phyloP scores from a whole-genome alignment of 2,888 invertebrate species.

The Philopedon plagiatum region DNA sequence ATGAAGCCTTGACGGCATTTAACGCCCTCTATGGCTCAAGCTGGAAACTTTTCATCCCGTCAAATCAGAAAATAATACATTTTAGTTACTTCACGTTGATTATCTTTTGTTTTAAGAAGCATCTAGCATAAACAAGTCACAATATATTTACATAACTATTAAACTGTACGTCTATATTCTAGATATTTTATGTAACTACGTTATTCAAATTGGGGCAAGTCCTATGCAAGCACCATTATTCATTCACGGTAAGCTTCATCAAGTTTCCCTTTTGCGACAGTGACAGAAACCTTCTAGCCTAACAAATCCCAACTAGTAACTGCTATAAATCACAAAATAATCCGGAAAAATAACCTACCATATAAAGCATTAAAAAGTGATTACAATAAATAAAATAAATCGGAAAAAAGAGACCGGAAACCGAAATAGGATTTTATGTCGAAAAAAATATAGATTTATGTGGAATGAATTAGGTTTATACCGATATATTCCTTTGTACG shows the following conservation, averaged over 20 bases:
- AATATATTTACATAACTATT: too few species aligned
- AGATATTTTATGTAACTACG: not conserved
- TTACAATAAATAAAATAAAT: constrained; percentile 16
- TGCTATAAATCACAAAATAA: constrained; percentile 37
- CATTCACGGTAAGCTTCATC: constrained; percentile 16
- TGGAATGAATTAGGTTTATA: too few species aligned
- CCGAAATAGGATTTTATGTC: not conserved
- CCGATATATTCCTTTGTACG: too few species aligned
- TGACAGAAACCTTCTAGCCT: constrained; percentile 29
- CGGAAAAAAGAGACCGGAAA: not conserved
- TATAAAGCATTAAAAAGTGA: constrained; percentile 33
- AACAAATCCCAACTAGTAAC: constrained; percentile 36
- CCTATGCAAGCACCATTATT: constrained; percentile 11
- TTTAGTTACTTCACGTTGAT: too few species aligned
- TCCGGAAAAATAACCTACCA: not conserved
- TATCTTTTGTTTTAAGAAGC: too few species aligned
- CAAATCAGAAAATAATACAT: too few species aligned
- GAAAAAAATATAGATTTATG: too few species aligned
- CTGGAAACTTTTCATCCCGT: too few species aligned
- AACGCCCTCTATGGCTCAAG: too few species aligned
- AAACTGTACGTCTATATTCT: constrained; percentile 13
- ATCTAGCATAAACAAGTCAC: too few species aligned
- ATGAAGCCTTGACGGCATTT: too few species aligned
- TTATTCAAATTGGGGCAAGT: not conserved
- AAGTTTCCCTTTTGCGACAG: constrained; percentile 23